Conservation (phyloP, 2,113 vertebrate species). For the Anolis carolinensis region DNA sequence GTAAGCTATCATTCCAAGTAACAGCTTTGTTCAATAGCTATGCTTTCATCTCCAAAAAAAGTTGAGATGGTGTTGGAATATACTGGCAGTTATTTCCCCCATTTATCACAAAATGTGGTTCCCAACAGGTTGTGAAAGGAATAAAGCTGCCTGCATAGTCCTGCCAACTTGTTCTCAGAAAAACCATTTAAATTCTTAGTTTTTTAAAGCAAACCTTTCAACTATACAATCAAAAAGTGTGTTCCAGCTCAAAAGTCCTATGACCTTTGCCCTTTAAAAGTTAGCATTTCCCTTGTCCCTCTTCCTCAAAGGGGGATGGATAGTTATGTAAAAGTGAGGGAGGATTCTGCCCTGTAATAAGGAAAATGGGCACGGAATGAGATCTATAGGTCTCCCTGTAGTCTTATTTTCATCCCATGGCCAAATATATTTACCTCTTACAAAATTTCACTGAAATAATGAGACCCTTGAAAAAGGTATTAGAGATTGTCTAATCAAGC, state of each 20-base stretch:
- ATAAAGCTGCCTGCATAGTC: neutral
- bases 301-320: neutral
- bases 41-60: too few species aligned
- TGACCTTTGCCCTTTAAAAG: neutral
- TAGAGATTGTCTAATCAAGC: constrained; percentile 1
- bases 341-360: neutral
- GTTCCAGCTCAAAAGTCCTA: neutral
- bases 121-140: neutral
- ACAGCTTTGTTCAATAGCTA: neutral
- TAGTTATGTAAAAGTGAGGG: neutral
- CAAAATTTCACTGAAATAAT: neutral
- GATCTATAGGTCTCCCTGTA: neutral
- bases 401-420: neutral
- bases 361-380: neutral
- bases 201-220: neutral
- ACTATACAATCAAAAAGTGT: neutral
- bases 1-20: neutral
- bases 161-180: neutral
- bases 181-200: neutral
- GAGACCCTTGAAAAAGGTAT: neutral
- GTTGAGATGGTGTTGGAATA: neutral
- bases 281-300: neutral
- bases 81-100: neutral
- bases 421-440: neutral
- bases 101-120: neutral